A percentile compares a stretch with the other conserved stretches of the same genome.
These are phyloP conservation scores for Artemisiospiza belli DNA, from an alignment of 2,113 vertebrate species.

Conservation along the genomic window DNA sequence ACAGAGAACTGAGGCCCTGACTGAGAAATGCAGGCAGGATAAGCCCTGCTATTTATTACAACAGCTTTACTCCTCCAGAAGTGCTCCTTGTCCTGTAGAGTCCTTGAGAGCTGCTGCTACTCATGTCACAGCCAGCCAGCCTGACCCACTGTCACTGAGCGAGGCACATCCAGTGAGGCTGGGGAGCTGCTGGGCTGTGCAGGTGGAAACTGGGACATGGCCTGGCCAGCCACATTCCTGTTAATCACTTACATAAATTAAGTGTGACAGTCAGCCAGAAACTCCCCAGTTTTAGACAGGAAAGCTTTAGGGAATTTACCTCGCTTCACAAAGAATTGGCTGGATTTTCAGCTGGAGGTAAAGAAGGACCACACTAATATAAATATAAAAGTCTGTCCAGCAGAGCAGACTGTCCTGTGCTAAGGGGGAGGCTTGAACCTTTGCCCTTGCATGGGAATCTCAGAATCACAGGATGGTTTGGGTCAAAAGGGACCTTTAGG, in stretches of 20 bases:
- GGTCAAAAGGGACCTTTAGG: background rate
- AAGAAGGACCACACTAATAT: background rate
- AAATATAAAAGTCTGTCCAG: background rate
- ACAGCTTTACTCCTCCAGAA: background rate
- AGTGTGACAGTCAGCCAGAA: background rate
- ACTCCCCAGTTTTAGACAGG: background rate
- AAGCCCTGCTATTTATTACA: background rate
- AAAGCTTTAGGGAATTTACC: background rate
- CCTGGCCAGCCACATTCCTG: background rate
- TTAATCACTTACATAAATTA: background rate
- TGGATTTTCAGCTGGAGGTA: background rate
- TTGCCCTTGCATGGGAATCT: background rate
- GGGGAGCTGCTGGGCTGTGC: background rate
- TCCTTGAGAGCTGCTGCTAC: background rate
- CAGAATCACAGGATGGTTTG: background rate
- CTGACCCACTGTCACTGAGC: background rate
- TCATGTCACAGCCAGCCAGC: background rate
- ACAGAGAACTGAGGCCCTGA: background rate
- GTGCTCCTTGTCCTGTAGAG: background rate
- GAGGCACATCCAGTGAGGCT: background rate
- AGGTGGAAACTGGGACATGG: background rate
- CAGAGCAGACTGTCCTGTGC: background rate
- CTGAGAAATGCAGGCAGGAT: background rate
- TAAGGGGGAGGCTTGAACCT: fast-evolving
- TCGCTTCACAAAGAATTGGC: background rate